phyloP scores from a whole-genome alignment of 2,888 invertebrate species.

The Nectonema munidae region DNA sequence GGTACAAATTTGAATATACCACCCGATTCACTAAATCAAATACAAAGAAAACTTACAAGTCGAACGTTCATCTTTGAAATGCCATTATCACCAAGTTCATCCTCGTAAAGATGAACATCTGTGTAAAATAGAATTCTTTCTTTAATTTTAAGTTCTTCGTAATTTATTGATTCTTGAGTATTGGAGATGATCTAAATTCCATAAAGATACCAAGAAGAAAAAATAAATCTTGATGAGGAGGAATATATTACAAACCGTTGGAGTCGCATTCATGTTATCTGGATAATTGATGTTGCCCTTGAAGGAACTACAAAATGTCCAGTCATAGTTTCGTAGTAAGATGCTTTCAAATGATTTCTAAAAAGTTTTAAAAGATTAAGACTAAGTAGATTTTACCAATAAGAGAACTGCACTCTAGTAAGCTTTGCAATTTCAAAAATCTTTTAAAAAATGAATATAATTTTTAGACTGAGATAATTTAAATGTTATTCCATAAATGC shows the following conservation, averaged over 20 bases:
- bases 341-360: background rate
- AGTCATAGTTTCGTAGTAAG: conserved; percentile 89
- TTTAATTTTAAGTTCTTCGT: conserved; percentile 48
- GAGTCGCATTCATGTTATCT: background rate
- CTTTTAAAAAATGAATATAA: too few relatives aligned
- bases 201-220: too few relatives aligned
- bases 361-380: too few relatives aligned
- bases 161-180: conserved; percentile 44
- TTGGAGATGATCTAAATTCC: background rate
- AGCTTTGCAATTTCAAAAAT: too few relatives aligned
- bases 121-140: conserved; percentile 75
- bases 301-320: conserved; percentile 81
- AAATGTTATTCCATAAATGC: too few relatives aligned
- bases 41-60: conserved; percentile 54
- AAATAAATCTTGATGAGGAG: background rate
- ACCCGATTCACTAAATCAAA: too few relatives aligned
- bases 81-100: conserved; percentile 90
- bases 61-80: conserved; percentile 56
- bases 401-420: too few relatives aligned
- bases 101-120: conserved; percentile 70
- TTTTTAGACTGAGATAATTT: too few relatives aligned
- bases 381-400: too few relatives aligned
- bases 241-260: background rate
- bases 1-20: too few relatives aligned
- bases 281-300: conserved; percentile 32